Conservation (phyloP, 2,797 vertebrate species). For the Argyrosomus regius region DNA sequence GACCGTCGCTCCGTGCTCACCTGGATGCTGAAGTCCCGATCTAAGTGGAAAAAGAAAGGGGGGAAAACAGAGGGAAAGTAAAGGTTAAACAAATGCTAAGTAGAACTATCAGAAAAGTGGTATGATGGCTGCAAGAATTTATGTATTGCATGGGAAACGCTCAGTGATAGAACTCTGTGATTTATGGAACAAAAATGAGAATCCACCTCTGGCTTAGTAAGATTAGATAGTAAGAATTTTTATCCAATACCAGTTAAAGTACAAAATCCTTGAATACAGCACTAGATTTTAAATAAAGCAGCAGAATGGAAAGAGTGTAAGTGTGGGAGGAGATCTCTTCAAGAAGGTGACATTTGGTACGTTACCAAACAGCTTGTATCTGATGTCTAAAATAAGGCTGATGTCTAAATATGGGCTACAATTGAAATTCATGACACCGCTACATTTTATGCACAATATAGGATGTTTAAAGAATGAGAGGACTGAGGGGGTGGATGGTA, state of each 20-base stretch:
- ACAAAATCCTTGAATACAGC: conserved; percentile 3
- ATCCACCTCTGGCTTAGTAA: neutral
- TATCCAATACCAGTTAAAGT: conserved; percentile 17
- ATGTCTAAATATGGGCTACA: conserved; percentile 31
- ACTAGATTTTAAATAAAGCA: conserved; percentile 31
- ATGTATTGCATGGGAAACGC: neutral
- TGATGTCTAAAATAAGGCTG: conserved; percentile 30
- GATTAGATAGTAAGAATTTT: neutral
- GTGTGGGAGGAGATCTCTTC: conserved; percentile 10
- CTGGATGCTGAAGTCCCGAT: conserved; percentile 96
- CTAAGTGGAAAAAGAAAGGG: conserved; percentile 71
- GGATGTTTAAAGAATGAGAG: neutral
- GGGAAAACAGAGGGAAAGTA: conserved; percentile 9
- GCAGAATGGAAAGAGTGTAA: conserved; percentile 5
- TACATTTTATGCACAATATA: conserved; percentile 11
- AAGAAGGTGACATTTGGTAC: conserved; percentile 10
- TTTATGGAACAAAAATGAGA: conserved; percentile 13
- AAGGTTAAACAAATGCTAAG: conserved; percentile 1
- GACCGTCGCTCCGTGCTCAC: conserved; percentile 94
- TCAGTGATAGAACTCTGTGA: neutral
- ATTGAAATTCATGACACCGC: conserved; percentile 35
- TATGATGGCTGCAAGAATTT: neutral
- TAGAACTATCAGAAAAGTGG: neutral
- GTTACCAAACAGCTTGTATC: conserved; percentile 23
- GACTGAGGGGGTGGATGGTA: neutral